phyloP scores from a whole-genome alignment of 1,140 invertebrate genomes.

The Aphidius gifuensis region DNA sequence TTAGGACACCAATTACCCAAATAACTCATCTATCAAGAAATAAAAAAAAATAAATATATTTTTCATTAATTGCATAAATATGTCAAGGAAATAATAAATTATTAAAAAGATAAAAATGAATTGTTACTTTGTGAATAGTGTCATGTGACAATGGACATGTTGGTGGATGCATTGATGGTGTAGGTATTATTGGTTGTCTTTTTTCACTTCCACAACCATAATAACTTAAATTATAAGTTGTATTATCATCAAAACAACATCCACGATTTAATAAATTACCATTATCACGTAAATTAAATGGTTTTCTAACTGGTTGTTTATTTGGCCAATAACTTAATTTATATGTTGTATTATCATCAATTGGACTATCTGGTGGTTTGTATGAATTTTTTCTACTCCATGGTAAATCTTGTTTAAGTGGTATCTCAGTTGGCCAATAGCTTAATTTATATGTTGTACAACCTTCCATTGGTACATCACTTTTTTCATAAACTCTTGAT shows the following conservation, averaged over 20 bases:
- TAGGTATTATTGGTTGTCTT: conserved; percentile 32
- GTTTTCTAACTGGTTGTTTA: conserved; percentile 28
- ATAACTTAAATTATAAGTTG: conserved; percentile 49
- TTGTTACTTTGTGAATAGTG: conserved; percentile 40
- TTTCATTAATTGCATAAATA: neutral
- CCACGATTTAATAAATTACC: conserved; percentile 42
- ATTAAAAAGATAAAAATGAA: neutral
- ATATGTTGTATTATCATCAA: conserved; percentile 58
- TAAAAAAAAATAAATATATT: neutral
- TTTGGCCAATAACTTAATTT: conserved; percentile 55
- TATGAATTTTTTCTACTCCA: conserved; percentile 36
- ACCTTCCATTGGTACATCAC: conserved; percentile 58
- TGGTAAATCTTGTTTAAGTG: conserved; percentile 29
- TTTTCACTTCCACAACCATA: conserved; percentile 37
- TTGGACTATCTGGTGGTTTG: conserved; percentile 43
- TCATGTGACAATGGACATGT: conserved; percentile 41
- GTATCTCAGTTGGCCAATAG: conserved; percentile 37
- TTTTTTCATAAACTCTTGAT: conserved; percentile 50
- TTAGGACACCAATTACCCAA: conserved; percentile 46
- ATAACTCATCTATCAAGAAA: conserved; percentile 42
- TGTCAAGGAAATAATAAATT: neutral
- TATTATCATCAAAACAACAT: conserved; percentile 43
- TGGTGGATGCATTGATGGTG: conserved; percentile 31
- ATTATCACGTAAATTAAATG: conserved; percentile 21
- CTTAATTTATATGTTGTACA: conserved; percentile 47